phyloP scores from a whole-genome alignment of 2,888 invertebrate genomes.

The Protophormia terraenovae region DNA sequence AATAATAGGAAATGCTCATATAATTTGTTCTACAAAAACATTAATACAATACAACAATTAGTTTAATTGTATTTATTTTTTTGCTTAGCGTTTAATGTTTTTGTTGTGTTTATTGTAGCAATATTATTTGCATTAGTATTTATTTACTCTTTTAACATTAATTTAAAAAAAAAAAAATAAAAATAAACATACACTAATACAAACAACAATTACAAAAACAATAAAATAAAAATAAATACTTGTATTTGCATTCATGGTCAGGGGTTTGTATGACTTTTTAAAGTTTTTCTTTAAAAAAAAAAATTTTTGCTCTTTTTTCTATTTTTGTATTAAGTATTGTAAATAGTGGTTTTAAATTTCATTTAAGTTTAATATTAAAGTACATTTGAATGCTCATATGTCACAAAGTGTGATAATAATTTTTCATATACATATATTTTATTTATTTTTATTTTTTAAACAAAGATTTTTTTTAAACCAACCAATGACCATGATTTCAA shows the following conservation, averaged over 20 bases:
- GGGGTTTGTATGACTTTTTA: slow-evolving; percentile 10
- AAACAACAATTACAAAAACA: not conserved
- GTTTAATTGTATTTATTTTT: slow-evolving; percentile 32
- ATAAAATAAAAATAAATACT: not conserved
- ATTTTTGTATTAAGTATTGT: not conserved
- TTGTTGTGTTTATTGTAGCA: not conserved
- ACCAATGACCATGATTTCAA: slow-evolving; percentile 51
- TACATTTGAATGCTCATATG: not conserved
- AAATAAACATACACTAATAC: not conserved
- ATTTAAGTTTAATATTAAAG: not conserved
- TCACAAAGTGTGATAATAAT: not conserved
- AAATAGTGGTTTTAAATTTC: not conserved
- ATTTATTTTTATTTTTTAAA: not conserved
- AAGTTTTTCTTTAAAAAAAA: slow-evolving; percentile 11
- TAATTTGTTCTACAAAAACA: too few species aligned
- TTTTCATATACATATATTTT: not conserved
- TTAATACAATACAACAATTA: not conserved
- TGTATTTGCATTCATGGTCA: slow-evolving; percentile 40
- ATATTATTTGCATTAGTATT: not conserved
- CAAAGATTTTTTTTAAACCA: not conserved
- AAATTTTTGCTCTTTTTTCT: not conserved
- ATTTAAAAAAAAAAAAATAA: slow-evolving; percentile 26
- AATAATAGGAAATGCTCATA: too few species aligned
- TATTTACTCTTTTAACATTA: slow-evolving; percentile 25
- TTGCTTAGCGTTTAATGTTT: not conserved